A percentile compares a stretch with the other conserved stretches of the same genome.
Conservation (phyloP, 2,888 invertebrate genomes). For the Melanchra persicariae region DNA sequence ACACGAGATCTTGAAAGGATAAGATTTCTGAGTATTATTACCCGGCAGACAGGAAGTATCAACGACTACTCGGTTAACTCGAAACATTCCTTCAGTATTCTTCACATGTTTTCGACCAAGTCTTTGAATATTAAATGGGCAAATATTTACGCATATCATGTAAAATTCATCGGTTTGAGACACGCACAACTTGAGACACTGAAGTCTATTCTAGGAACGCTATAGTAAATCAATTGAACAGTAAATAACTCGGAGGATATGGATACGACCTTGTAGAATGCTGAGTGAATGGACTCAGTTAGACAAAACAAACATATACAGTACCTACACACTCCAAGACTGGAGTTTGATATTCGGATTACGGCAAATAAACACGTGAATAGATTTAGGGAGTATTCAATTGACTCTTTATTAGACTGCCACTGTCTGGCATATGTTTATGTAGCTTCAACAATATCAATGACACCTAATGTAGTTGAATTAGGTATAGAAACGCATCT, state of each 20-base stretch:
- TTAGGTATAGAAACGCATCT: not conserved
- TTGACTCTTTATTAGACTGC: constrained; percentile 23
- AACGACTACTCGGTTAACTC: constrained; percentile 13
- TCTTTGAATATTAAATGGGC: constrained; percentile 26
- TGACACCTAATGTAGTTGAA: not conserved
- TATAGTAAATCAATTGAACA: constrained; percentile 41
- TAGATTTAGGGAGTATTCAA: constrained; percentile 7
- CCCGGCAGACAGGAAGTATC: constrained; percentile 18
- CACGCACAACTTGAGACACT: constrained; percentile 21
- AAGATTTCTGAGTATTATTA: constrained; percentile 36
- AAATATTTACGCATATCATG: constrained; percentile 17
- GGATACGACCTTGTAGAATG: constrained; percentile 37
- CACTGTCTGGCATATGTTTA: constrained; percentile 11
- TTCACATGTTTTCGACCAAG: not conserved
- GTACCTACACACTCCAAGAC: constrained; percentile 2
- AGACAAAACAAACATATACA: constrained; percentile 39
- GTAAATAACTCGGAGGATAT: constrained; percentile 36
- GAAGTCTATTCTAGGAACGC: constrained; percentile 27
- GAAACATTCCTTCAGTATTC: constrained; percentile 20
- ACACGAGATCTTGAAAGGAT: constrained; percentile 30
- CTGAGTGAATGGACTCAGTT: constrained; percentile 46
- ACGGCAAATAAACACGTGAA: constrained; percentile 20
- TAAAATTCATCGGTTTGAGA: constrained; percentile 16
- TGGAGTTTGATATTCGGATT: constrained; percentile 37
- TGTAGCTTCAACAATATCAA: constrained; percentile 1